These are phyloP conservation scores for Calosoma granatense DNA, from an alignment of 1,140 invertebrate species.

Conservation along the genomic window DNA sequence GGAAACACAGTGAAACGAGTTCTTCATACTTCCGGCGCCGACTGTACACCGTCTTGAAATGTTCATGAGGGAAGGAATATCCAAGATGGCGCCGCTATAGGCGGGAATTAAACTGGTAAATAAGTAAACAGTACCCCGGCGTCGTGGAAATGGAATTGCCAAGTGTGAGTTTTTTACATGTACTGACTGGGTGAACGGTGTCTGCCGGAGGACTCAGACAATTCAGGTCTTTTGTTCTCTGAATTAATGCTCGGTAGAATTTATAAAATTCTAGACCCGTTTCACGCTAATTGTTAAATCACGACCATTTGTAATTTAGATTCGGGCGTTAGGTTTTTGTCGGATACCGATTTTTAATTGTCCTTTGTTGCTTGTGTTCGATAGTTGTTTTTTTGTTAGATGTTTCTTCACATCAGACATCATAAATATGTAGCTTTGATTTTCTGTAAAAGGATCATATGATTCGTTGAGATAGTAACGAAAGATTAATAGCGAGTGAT, in stretches of 20 bases:
- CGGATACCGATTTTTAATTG: no score
- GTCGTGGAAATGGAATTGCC: background rate
- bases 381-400: no score
- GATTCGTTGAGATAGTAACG: no score
- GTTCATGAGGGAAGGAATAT: conserved; percentile 15
- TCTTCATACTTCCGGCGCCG: background rate
- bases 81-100: conserved; percentile 12
- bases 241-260: background rate
- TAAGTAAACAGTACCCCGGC: conserved; percentile 16
- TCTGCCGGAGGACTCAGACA: no score
- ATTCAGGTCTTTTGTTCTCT: background rate
- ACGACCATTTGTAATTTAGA: background rate
- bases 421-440: no score
- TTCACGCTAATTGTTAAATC: background rate
- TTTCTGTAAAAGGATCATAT: no score
- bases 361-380: no score
- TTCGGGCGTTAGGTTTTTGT: no score
- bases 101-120: conserved; percentile 19
- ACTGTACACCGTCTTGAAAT: conserved; percentile 15
- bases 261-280: background rate
- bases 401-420: no score
- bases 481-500: no score
- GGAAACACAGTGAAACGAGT: background rate
- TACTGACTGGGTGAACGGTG: background rate
- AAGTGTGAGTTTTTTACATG: background rate